Evolutionary conservation across 2,888 invertebrate species (phyloP).

Genomic region (Eueremaeus valkanovi): DNA sequence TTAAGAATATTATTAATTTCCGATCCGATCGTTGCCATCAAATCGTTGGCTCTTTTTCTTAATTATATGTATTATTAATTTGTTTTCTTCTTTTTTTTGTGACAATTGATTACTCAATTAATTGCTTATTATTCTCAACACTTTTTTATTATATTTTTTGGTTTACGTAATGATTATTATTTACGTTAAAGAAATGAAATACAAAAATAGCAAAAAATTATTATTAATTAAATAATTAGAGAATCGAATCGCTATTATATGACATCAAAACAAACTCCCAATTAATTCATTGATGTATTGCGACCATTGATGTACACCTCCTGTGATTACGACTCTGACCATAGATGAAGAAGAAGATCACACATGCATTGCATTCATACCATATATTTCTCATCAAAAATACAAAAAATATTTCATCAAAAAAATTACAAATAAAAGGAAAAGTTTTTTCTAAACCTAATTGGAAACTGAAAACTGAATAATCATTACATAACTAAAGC

Average conservation of each 20-base stretch:
- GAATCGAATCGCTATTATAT: background rate
- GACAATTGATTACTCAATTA: too few relatives aligned
- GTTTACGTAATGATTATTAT: background rate
- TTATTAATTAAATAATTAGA: background rate
- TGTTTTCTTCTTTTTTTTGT: too few relatives aligned
- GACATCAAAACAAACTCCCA: background rate
- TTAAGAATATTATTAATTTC: background rate
- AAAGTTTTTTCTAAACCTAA: too few relatives aligned
- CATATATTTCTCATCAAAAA: background rate
- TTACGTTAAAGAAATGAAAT: background rate
- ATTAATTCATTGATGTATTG: conserved; percentile 4
- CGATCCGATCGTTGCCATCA: background rate
- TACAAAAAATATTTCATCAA: too few relatives aligned
- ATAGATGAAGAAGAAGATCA: background rate
- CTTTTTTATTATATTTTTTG: background rate
- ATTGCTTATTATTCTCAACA: too few relatives aligned
- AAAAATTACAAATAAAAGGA: too few relatives aligned
- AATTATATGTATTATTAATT: background rate
- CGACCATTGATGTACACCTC: conserved; percentile 31
- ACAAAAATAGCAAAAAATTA: background rate
- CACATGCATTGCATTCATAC: conserved; percentile 10
- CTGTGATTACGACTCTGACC: conserved; percentile 12
- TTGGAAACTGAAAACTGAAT: background rate
- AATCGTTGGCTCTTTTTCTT: background rate
- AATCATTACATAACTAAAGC: too few relatives aligned